Evolutionary conservation across 2,888 invertebrate genomes (phyloP).

Genomic region (Malthinus seriepunctatus): DNA sequence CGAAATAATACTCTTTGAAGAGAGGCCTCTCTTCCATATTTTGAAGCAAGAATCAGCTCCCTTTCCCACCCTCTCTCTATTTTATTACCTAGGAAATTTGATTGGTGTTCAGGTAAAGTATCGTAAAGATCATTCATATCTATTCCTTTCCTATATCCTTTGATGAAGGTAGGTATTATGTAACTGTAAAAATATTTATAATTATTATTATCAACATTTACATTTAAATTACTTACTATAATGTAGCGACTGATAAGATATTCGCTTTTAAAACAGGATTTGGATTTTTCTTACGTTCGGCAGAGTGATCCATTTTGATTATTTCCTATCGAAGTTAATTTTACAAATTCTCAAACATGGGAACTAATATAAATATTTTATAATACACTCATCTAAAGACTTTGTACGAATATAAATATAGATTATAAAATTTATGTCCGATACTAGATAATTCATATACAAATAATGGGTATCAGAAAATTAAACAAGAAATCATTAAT

Average conservation of each 20-base stretch:
- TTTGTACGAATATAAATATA: too few species aligned
- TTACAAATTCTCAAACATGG: too few species aligned
- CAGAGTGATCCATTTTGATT: neutral
- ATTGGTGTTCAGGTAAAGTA: constrained; percentile 53
- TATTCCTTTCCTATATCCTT: constrained; percentile 54
- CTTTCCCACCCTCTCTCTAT: constrained; percentile 48
- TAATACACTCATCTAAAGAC: too few species aligned
- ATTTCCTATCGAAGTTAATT: too few species aligned
- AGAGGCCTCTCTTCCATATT: constrained; percentile 34
- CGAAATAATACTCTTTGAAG: constrained; percentile 40
- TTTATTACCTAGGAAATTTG: constrained; percentile 50
- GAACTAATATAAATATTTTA: too few species aligned
- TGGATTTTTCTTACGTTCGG: neutral
- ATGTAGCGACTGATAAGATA: neutral
- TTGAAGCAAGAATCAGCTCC: constrained; percentile 26
- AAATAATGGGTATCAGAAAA: too few species aligned
- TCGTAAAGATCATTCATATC: constrained; percentile 55
- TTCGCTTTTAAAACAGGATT: neutral
- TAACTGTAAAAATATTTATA: constrained; percentile 52
- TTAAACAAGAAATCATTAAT: too few species aligned
- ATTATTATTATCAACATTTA: too few species aligned
- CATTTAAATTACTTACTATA: neutral
- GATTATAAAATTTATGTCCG: too few species aligned
- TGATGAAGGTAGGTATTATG: constrained; percentile 54
- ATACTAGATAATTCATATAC: too few species aligned